These are phyloP conservation scores for Argopecten irradians DNA, from an alignment of 1,140 invertebrate species.

Conservation along the genomic window DNA sequence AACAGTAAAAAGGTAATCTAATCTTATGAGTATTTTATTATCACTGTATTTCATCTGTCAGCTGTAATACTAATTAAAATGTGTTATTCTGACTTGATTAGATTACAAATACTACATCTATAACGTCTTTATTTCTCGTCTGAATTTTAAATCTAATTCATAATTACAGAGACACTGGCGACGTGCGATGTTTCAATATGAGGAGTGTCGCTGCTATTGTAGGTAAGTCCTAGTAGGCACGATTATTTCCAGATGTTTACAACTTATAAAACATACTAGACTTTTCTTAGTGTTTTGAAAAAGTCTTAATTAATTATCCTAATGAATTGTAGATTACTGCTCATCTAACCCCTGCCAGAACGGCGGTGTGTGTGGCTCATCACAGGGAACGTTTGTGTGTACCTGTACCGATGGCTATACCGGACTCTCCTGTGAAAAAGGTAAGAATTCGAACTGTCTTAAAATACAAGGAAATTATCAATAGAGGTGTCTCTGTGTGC, in stretches of 20 bases:
- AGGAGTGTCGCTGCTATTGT: neutral
- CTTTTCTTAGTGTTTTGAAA: neutral
- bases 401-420: neutral
- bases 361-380: neutral
- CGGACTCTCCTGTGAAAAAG: neutral
- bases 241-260: neutral
- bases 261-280: neutral
- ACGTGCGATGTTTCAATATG: neutral
- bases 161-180: neutral
- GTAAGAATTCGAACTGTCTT: too few species aligned
- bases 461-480: too few species aligned
- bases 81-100: too few species aligned
- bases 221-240: neutral
- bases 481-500: too few species aligned
- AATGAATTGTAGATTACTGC: neutral
- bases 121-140: too few species aligned
- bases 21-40: too few species aligned
- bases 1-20: too few species aligned
- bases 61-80: too few species aligned
- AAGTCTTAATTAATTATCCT: neutral
- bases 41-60: too few species aligned
- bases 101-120: too few species aligned
- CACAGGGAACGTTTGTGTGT: neutral
- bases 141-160: neutral
- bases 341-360: neutral